Evolutionary conservation across 2,888 invertebrate species (phyloP).

Genomic region (Gortyna flavago): DNA sequence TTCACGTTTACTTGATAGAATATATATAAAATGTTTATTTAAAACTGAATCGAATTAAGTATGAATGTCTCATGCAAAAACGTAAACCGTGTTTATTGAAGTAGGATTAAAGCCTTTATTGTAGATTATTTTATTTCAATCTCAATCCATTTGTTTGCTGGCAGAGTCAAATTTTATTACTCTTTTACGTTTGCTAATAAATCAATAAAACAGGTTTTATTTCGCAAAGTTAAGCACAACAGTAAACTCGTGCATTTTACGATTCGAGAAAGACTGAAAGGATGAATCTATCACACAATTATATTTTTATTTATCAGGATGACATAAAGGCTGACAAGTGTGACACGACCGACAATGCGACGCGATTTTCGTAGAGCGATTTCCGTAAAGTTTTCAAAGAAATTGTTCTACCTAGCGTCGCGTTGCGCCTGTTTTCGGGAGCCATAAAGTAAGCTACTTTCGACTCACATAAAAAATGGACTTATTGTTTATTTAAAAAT

Average conservation of each 20-base stretch:
- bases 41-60: neutral
- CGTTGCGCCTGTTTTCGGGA: no score
- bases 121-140: slow-evolving; percentile 21
- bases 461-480: neutral
- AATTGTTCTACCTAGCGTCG: neutral
- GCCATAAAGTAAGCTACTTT: neutral
- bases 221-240: slow-evolving; percentile 24
- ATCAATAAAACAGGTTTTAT: slow-evolving; percentile 41
- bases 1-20: no score
- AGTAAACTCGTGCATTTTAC: slow-evolving; percentile 23
- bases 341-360: neutral
- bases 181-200: slow-evolving; percentile 29
- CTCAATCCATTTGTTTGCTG: neutral
- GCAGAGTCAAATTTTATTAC: slow-evolving; percentile 1
- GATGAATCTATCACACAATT: neutral
- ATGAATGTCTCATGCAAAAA: slow-evolving; percentile 4
- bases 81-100: slow-evolving; percentile 24
- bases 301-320: neutral
- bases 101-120: slow-evolving; percentile 15
- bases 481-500: neutral
- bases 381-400: neutral
- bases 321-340: neutral
- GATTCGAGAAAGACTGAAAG: slow-evolving; percentile 15
- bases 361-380: neutral
- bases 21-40: neutral